Base-by-base conservation (phyloP, 2,113 vertebrate species). In the Barnardius zonarius region DNA sequence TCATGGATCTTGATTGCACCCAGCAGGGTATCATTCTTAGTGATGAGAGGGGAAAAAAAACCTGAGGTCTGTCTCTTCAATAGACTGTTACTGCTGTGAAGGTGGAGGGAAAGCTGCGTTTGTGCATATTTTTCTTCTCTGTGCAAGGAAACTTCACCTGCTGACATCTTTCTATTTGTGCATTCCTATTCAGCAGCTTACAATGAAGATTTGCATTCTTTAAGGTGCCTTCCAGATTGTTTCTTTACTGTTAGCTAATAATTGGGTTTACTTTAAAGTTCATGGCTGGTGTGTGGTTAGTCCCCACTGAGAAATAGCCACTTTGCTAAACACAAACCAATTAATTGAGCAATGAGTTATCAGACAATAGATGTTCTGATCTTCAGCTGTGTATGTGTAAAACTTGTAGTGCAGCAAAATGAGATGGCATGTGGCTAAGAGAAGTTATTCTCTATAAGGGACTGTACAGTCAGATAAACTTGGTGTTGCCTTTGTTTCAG, bases 1-100 rank as follows among this genome's bases (percentile, higher is more conserved):
- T 96, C 93, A 82, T 77, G 88, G 96, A 48, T 94, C 96, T 95
- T 98, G 97, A 97, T 97, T 98, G 76, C 96, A 97, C 97, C 81
- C 98, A 98, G 97, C 97, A 89, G 98, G 97, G 96, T 76, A 54
- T 90, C 96, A 96, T 97, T 92, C 96, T 90, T 78, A 24, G 93
- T 97, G 97, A 97, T 97, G 97, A 97, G 95, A 93, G 80, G 7
- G 7, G 2, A 94, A 54, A 95, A 96, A 96, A 94, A 95, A 80
- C 83, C 96, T 85, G 81, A 94, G 94, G 91, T 92, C 95, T 96
- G 86, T 93, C 94, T 96, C 91, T 95, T 92, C 91, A 77, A 59
- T 87, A 49, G 82, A 83, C 93, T 86, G 83, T 94, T 95, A 41
- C 92, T 95, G 90, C 96, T 33, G 54, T 54, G 80, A 83, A 90